Evolutionary conservation across 2,113 vertebrate genomes (phyloP), one percentile per base, ranked within the genome.

Genomic region (Otocyon megalotis): DNA sequence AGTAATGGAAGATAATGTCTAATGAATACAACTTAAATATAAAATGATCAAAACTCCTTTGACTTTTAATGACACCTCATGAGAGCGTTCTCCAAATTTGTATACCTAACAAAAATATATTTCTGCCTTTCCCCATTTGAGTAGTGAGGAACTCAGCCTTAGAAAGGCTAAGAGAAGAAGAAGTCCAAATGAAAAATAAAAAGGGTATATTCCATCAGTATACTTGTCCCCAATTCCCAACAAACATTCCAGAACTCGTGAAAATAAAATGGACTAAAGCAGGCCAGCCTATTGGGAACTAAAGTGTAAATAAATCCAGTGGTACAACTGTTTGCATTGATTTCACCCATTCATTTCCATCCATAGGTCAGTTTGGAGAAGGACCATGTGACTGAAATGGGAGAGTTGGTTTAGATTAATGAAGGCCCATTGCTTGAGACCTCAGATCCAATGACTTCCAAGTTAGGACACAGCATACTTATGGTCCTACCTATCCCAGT

Each of bases 381-480:
- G 54, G 26, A 53, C 26, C 37, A 12, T 79, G 16, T 96, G 24
- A 74, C 37, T 77, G 92, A 89, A 80, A 79, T 87, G 37, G 26
- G 56, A 80, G 72, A 62, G 54, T 88, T 96, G 24, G 6, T 83
- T 95, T 95, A 92, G 37, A 72, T 79, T 54, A 62, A 77, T 50
- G 48, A 72, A 69, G 71, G 5, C 28, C 26, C 22, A 28, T n/a
- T 63, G 56, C 56, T 87, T 14, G 56, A 90, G 62, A 86, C 60
- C 32, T 92, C 82, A 82, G 37, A 76, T 89, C 62, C 80, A 84
- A 19, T 19, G 60, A 79, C 79, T 89, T 92, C 28, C 72, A 91
- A 63, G 63, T 88, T 58, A 35, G 50, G 9, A 22, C 22, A 19
- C 7, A 16, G 4, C 28, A 32, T 37, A 26, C 54, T 82, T 81